Base-by-base conservation (phyloP, 1,140 invertebrate genomes). In the Cyclina sinensis region DNA sequence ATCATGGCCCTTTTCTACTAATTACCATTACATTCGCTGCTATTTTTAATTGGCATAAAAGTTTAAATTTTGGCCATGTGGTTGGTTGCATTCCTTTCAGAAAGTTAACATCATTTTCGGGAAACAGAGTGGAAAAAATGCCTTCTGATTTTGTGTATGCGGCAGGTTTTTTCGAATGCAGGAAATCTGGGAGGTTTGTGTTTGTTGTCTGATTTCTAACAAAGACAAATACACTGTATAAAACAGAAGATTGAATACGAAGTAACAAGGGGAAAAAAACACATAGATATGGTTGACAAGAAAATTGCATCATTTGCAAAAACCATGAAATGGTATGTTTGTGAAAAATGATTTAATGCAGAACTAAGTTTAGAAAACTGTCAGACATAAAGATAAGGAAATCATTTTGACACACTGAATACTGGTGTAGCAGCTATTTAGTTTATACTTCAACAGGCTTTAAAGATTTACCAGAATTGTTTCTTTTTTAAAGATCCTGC, bases 31-130 rank as follows among this genome's bases (percentile, higher is more conserved):
- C 57, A 18, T 27, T 9, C 24, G 24, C 7, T 62, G 57, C 24
- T 62, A 7, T 62, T 62, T 1, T 62, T 62, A 27, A 21, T 62
- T 62, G 57, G 57, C 57, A 62, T 7, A 7, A n/a, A n/a, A 62
- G 27, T 62, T 62, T n/a, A 62, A 62, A 62, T 62, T 62, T 27
- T 62, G 57, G 57, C n/a, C 57, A 62, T 62, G 57, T 62, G 57
- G n/a, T 1, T 62, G 57, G n/a, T 1, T 27, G 24, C 24, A 62
- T 62, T 62, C 57, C 24, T 62, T 62, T 27, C 57, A 9, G 24
- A 62, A n/a, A 27, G 14, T 43, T 43, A 7, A 43, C 43, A 14
- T 43, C 5, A 7, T 43, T 43, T 4, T 43, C 27, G 5, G 27
- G 57, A 24, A 62, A 5, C n/a, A 0, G 5, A 27, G n/a, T 5